phyloP scores from a whole-genome alignment of 2,888 invertebrate species.

The Nomada fabriciana region DNA sequence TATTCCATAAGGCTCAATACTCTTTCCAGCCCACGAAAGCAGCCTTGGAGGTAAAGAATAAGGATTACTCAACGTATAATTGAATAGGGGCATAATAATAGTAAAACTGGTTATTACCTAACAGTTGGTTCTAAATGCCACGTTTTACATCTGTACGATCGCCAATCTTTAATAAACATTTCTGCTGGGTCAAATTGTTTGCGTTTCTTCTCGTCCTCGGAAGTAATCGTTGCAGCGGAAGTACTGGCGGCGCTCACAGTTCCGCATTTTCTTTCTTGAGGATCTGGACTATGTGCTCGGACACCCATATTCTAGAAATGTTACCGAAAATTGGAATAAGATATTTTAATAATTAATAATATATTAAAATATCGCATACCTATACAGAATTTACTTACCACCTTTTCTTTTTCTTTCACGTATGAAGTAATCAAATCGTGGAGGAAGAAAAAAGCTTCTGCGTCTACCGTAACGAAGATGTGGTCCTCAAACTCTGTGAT shows the following conservation, averaged over 20 bases:
- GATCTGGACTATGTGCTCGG: constrained; percentile 84
- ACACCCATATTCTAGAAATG: constrained; percentile 76
- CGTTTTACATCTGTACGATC: constrained; percentile 96
- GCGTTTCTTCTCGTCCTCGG: constrained; percentile 83
- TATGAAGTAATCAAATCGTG: constrained; percentile 99
- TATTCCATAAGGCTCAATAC: constrained; percentile 98
- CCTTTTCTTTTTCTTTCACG: constrained; percentile 95
- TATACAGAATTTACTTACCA: constrained; percentile 85
- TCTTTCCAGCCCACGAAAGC: constrained; percentile 96
- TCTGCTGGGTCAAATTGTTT: constrained; percentile 86
- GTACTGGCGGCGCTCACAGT: constrained; percentile 70
- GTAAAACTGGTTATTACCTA: constrained; percentile 85
- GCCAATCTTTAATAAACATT: constrained; percentile 92
- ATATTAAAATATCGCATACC: background rate
- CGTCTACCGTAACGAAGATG: constrained; percentile 98
- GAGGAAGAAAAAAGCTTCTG: constrained; percentile 98
- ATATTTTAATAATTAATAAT: too few species aligned
- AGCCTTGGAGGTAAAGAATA: constrained; percentile 84
- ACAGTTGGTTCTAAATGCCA: constrained; percentile 99
- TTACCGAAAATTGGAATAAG: constrained; percentile 47
- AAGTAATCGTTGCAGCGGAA: constrained; percentile 65
- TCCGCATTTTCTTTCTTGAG: constrained; percentile 75
- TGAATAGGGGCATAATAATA: constrained; percentile 61
- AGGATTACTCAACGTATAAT: background rate
- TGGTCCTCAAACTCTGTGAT: constrained; percentile 99